phyloP scores from a whole-genome alignment of 1,140 invertebrate genomes.

The Eriocheir sinensis region DNA sequence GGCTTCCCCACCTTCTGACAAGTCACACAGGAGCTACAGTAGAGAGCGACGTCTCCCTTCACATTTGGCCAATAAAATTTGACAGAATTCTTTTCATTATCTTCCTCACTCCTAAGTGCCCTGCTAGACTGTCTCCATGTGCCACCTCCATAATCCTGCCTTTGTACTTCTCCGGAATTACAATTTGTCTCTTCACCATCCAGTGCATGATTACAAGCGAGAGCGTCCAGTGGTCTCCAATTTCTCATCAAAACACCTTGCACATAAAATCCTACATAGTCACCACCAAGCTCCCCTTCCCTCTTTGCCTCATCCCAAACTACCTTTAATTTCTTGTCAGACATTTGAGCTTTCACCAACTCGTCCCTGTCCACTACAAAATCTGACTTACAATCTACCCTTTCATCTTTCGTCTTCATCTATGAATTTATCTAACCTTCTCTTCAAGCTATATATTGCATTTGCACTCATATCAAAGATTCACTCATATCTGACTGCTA shows the following conservation, averaged over 20 bases:
- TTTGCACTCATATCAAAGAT: too few species aligned
- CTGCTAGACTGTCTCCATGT: background rate
- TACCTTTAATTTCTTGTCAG: too few species aligned
- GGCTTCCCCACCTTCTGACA: background rate
- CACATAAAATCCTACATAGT: too few species aligned
- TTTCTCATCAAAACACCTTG: background rate
- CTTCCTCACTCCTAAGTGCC: background rate
- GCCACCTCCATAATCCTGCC: background rate
- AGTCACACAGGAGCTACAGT: background rate
- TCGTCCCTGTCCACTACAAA: too few species aligned
- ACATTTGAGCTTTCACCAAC: too few species aligned
- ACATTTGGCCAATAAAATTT: background rate
- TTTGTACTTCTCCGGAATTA: background rate
- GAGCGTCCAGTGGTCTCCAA: background rate
- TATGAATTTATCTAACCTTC: too few species aligned
- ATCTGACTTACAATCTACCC: too few species aligned
- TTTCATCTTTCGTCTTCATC: too few species aligned
- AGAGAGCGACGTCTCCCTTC: background rate
- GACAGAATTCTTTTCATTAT: background rate
- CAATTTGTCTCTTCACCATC: constrained; percentile 30
- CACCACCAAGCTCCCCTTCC: too few species aligned
- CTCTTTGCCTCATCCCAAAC: too few species aligned
- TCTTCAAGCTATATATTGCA: too few species aligned
- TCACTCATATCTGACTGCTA: too few species aligned
- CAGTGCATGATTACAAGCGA: background rate